Conservation (phyloP, 2,888 invertebrate genomes). For the Acronicta aceris region DNA sequence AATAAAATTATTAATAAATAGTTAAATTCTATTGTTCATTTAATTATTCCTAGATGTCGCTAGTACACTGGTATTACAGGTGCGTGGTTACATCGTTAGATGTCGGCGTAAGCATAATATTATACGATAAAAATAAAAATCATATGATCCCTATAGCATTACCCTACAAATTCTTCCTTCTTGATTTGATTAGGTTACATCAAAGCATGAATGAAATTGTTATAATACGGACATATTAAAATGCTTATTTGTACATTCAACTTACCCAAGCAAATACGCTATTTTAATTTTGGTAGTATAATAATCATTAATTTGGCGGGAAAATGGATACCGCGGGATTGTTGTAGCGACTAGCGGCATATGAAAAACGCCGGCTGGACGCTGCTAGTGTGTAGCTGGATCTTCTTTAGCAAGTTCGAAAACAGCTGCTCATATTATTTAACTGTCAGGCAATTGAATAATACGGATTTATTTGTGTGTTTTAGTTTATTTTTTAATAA, state of each 20-base stretch:
- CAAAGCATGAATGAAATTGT: conserved; percentile 22
- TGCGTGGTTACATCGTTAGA: conserved; percentile 15
- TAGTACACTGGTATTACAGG: background rate
- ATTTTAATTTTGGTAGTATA: conserved; percentile 25
- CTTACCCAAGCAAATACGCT: background rate
- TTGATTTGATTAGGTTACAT: conserved; percentile 21
- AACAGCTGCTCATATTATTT: conserved; percentile 48
- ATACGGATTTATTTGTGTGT: background rate
- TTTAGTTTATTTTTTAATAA: conserved; percentile 7
- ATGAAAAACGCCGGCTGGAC: conserved; percentile 71
- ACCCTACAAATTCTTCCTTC: background rate
- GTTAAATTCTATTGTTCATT: too few species aligned
- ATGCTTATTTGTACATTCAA: background rate
- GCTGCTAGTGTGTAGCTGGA: conserved; percentile 48
- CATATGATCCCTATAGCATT: background rate
- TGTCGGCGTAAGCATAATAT: conserved; percentile 24
- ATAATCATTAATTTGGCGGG: conserved; percentile 62
- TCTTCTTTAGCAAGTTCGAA: conserved; percentile 50
- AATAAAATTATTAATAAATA: too few species aligned
- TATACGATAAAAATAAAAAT: conserved; percentile 22
- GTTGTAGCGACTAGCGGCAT: conserved; percentile 54
- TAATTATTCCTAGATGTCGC: conserved; percentile 35
- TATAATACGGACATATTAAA: conserved; percentile 30
- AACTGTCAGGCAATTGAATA: conserved; percentile 11
- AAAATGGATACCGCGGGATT: conserved; percentile 51